Percentiles rank a stretch among this genome's conserved stretches.
Evolutionary conservation across 2,888 invertebrate species (phyloP).

Genomic region (Ectropis crepuscularia): DNA sequence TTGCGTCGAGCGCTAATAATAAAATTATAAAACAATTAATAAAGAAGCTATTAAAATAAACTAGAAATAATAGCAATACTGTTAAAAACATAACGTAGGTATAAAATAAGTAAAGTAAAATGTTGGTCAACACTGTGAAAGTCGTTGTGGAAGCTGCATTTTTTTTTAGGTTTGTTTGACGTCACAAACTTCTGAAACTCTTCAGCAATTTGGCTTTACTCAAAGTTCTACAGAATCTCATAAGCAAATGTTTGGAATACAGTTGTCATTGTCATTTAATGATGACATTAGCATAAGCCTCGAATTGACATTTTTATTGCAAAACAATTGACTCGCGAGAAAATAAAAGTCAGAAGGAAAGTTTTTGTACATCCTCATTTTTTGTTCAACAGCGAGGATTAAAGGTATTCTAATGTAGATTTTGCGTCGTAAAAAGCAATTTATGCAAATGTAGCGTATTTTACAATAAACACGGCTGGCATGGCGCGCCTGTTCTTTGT

Average conservation of each 20-base stretch:
- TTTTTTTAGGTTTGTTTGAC: no score
- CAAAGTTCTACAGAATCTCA: no score
- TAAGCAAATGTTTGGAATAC: not conserved
- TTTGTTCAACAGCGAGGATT: slow-evolving; percentile 22
- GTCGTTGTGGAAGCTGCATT: no score
- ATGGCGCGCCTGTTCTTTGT: slow-evolving; percentile 30
- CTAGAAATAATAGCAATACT: no score
- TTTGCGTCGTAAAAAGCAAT: slow-evolving; percentile 38
- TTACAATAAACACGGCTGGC: slow-evolving; percentile 37
- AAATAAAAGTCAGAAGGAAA: slow-evolving; percentile 29
- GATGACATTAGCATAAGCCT: slow-evolving; percentile 8
- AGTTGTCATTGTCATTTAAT: not conserved
- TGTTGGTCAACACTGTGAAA: no score
- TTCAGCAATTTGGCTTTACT: no score
- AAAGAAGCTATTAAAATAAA: no score
- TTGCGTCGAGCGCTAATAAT: no score
- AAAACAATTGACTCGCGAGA: slow-evolving; percentile 19
- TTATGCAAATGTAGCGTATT: slow-evolving; percentile 36
- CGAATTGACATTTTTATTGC: slow-evolving; percentile 17
- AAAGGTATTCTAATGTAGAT: slow-evolving; percentile 38
- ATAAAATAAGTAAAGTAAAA: no score
- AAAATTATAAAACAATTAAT: no score
- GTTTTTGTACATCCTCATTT: slow-evolving; percentile 26
- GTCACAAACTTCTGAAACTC: no score
- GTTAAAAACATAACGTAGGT: no score